Evolutionary conservation across 2,797 vertebrate genomes (phyloP).

Genomic region (Trachurus trachurus): DNA sequence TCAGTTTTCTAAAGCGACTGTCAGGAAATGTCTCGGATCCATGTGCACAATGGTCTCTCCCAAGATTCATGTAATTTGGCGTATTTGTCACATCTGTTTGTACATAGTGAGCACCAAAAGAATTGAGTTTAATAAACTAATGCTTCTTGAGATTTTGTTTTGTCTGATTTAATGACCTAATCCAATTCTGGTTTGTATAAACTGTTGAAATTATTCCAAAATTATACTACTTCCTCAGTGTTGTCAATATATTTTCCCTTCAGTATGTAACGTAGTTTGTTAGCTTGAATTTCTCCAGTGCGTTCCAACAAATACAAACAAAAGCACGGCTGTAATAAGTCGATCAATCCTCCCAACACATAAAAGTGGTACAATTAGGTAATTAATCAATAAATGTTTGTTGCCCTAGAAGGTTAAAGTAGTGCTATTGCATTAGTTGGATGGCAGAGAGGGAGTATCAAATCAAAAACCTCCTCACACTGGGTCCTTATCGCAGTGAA

Average conservation of each 20-base stretch:
- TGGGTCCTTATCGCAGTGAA: constrained; percentile 36
- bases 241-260: not conserved
- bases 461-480: not conserved
- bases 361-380: too few species aligned
- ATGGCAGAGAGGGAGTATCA: not conserved
- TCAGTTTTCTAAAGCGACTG: constrained; percentile 13
- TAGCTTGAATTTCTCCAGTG: not conserved
- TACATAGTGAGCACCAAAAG: constrained; percentile 36
- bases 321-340: too few species aligned
- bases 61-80: not conserved
- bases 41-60: not conserved
- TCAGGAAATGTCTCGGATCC: not conserved
- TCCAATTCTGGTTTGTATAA: constrained; percentile 12
- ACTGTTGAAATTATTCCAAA: not conserved
- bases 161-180: not conserved
- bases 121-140: constrained; percentile 45
- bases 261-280: not conserved
- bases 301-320: too few species aligned
- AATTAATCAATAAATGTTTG: not conserved
- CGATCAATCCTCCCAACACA: too few species aligned
- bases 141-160: not conserved
- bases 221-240: not conserved
- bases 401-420: not conserved
- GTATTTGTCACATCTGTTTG: constrained; percentile 28
- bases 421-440: not conserved